A percentile compares a stretch with the other conserved stretches of the same genome.
phyloP scores from a whole-genome alignment of 2,797 vertebrate species.

The Hypotaenidia okinawae region DNA sequence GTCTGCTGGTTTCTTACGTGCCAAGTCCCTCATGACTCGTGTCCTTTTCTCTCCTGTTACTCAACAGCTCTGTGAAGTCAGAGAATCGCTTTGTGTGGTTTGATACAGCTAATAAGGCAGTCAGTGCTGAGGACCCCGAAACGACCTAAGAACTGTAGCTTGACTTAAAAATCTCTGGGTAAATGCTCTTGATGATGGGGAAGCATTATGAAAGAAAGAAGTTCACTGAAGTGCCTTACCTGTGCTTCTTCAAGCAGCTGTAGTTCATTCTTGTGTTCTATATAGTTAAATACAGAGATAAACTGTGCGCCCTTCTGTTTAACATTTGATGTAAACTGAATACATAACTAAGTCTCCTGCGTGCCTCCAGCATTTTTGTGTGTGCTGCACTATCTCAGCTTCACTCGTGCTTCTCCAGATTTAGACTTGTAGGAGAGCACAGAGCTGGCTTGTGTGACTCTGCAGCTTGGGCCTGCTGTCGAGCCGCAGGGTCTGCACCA shows the following conservation, averaged over 20 bases:
- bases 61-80: constrained; percentile 9
- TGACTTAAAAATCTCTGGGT: constrained; percentile 35
- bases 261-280: background rate
- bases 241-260: constrained; percentile 24
- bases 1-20: background rate
- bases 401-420: background rate
- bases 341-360: constrained; percentile 3
- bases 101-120: background rate
- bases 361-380: background rate
- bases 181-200: background rate
- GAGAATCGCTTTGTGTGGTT: background rate
- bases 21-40: background rate
- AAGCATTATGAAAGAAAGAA: background rate
- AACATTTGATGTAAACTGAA: background rate
- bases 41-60: background rate
- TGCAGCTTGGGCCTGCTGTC: background rate
- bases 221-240: constrained; percentile 3
- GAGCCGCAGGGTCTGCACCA: background rate
- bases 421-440: background rate
- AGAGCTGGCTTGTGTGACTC: background rate
- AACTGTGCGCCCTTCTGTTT: constrained; percentile 22
- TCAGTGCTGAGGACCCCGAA: background rate
- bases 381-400: background rate
- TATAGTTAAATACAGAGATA: constrained; percentile 6
- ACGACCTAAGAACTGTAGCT: background rate